These are phyloP conservation scores for Oryzias melastigma DNA, from an alignment of 2,113 vertebrate genomes.

Conservation along the genomic window DNA sequence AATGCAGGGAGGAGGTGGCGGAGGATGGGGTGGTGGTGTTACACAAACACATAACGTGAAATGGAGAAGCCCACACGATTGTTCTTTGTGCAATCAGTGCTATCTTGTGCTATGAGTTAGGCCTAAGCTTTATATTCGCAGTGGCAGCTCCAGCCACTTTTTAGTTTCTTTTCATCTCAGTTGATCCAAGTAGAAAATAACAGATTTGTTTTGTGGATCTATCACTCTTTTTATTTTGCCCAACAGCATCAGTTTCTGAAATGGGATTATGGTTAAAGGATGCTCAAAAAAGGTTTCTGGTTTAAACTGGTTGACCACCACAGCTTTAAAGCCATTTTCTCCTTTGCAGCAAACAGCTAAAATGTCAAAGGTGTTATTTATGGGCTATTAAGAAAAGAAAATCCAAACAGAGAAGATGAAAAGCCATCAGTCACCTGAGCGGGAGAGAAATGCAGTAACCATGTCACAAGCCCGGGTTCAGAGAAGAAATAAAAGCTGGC, in stretches of 20 bases:
- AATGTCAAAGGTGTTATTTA: slow-evolving; percentile 46
- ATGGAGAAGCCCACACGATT: slow-evolving; percentile 55
- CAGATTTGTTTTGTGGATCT: background rate
- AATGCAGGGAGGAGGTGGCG: slow-evolving; percentile 54
- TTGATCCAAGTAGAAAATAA: slow-evolving; percentile 12
- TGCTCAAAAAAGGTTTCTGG: slow-evolving; percentile 1
- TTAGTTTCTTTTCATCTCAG: slow-evolving; percentile 2
- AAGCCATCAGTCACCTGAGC: slow-evolving; percentile 41
- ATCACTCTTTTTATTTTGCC: slow-evolving; percentile 19
- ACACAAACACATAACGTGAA: slow-evolving; percentile 63
- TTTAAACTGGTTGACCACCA: slow-evolving; percentile 29
- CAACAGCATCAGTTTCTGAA: slow-evolving; percentile 10
- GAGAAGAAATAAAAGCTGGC: slow-evolving; percentile 2
- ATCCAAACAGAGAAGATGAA: slow-evolving; percentile 44
- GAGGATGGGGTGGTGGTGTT: slow-evolving; percentile 39
- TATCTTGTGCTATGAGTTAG: slow-evolving; percentile 52
- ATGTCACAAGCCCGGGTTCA: slow-evolving; percentile 22
- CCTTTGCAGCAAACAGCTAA: slow-evolving; percentile 24
- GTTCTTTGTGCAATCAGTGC: slow-evolving; percentile 51
- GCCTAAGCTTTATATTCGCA: slow-evolving; percentile 16
- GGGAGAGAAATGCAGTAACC: slow-evolving; percentile 20
- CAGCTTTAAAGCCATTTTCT: slow-evolving; percentile 27
- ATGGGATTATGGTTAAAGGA: slow-evolving; percentile 19
- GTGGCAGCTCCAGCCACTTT: slow-evolving; percentile 9
- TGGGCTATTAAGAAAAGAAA: slow-evolving; percentile 42